Evolutionary conservation across 2,113 vertebrate species (phyloP).

Genomic region (Himantopus leucocephalus): DNA sequence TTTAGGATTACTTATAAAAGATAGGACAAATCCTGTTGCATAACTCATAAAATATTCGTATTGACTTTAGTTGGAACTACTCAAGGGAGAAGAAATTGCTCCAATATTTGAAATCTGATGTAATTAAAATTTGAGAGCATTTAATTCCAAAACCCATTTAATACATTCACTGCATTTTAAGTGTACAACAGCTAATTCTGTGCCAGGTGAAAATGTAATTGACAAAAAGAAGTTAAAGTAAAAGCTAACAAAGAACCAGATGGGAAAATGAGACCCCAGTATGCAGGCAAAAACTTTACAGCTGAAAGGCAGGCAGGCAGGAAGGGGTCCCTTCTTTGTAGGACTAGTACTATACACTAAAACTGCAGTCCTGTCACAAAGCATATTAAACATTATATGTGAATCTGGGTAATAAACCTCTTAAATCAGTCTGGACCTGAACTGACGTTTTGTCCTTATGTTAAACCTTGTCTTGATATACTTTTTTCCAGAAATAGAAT

Average conservation of each 20-base stretch:
- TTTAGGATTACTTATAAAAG: neutral
- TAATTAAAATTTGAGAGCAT: neutral
- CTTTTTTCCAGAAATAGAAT: neutral
- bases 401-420: neutral
- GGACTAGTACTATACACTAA: neutral
- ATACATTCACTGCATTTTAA: neutral
- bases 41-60: constrained; percentile 3
- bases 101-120: constrained; percentile 41
- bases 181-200: neutral
- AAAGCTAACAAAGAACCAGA: neutral
- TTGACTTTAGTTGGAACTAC: neutral
- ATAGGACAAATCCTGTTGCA: neutral
- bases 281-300: neutral
- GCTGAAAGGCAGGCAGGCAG: neutral
- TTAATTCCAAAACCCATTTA: neutral
- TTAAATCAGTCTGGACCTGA: neutral
- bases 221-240: neutral
- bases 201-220: neutral
- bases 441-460: neutral
- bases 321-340: neutral
- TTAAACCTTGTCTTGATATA: neutral
- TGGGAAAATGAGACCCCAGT: neutral
- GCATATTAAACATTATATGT: neutral
- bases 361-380: neutral
- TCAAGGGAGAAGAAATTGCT: neutral